phyloP scores from a whole-genome alignment of 2,888 invertebrate genomes.

The Tanypteryx hageni region DNA sequence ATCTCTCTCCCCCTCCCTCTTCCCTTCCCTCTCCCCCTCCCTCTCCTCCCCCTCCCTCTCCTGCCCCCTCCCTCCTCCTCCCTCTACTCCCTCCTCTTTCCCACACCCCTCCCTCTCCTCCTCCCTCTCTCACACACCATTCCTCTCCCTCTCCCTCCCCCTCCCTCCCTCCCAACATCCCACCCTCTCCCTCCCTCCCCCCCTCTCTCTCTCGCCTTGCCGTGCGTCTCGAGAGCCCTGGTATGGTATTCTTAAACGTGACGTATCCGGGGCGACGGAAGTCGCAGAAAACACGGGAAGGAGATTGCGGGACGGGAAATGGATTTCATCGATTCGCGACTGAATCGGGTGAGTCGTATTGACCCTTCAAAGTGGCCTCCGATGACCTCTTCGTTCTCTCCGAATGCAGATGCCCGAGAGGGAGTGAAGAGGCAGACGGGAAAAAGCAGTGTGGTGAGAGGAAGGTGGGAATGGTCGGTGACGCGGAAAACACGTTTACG shows the following conservation, averaged over 20 bases:
- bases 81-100: background rate
- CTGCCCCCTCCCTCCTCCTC: no score
- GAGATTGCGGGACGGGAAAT: conserved; percentile 38
- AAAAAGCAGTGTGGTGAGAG: background rate
- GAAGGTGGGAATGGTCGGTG: background rate
- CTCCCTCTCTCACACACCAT: background rate
- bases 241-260: background rate
- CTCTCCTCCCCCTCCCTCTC: no score
- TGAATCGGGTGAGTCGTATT: background rate
- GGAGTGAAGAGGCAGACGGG: background rate
- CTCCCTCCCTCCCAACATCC: background rate
- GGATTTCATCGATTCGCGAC: background rate
- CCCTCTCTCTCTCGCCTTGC: no score
- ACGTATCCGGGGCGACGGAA: conserved; percentile 48
- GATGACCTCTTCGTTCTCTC: background rate
- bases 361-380: background rate
- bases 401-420: background rate
- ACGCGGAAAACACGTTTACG: background rate
- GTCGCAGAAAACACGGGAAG: conserved; percentile 44
- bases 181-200: background rate
- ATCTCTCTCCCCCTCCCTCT: background rate
- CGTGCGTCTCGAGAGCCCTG: background rate
- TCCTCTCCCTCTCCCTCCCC: no score
- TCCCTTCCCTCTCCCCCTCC: no score
- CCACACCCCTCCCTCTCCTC: no score